A percentile compares a stretch with the other conserved stretches of the same genome.
These are phyloP conservation scores for Echinops telfairi DNA, from an alignment of 2,113 vertebrate genomes.

Conservation along the genomic window DNA sequence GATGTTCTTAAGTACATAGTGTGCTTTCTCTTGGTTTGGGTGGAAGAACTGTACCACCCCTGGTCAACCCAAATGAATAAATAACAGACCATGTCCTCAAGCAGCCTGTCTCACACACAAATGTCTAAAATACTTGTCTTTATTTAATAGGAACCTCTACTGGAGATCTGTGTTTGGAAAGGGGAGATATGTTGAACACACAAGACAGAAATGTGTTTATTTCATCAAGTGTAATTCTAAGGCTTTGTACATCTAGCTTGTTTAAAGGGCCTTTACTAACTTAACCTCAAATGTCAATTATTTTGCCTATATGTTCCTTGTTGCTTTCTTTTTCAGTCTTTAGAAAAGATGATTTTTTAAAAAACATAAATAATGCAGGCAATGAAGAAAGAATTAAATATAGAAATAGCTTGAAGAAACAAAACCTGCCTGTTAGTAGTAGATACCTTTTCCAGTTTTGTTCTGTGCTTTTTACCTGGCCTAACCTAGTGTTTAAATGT, in stretches of 20 bases:
- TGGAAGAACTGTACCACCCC: slow-evolving; percentile 1
- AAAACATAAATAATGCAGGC: neutral
- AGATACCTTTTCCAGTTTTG: neutral
- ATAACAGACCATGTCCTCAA: neutral
- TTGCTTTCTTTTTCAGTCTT: slow-evolving; percentile 29
- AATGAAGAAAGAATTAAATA: slow-evolving; percentile 22
- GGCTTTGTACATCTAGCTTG: slow-evolving; percentile 3
- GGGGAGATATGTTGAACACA: neutral
- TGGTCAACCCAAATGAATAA: neutral
- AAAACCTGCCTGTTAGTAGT: neutral
- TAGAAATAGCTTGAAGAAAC: slow-evolving; percentile 35
- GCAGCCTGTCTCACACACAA: neutral
- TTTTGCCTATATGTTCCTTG: slow-evolving; percentile 7
- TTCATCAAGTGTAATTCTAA: neutral
- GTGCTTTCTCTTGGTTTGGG: slow-evolving; percentile 6
- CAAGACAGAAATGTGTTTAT: neutral
- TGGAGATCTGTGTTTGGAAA: slow-evolving; percentile 16
- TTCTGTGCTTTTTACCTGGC: neutral
- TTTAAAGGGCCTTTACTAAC: neutral
- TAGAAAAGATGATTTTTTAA: slow-evolving; percentile 32
- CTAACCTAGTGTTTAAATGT: slow-evolving; percentile 16
- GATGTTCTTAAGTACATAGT: neutral
- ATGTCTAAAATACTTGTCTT: neutral
- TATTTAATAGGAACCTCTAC: slow-evolving; percentile 5
- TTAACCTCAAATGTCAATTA: slow-evolving; percentile 18